Conservation (phyloP, 2,888 invertebrate genomes). For the Agriopis marginaria region DNA sequence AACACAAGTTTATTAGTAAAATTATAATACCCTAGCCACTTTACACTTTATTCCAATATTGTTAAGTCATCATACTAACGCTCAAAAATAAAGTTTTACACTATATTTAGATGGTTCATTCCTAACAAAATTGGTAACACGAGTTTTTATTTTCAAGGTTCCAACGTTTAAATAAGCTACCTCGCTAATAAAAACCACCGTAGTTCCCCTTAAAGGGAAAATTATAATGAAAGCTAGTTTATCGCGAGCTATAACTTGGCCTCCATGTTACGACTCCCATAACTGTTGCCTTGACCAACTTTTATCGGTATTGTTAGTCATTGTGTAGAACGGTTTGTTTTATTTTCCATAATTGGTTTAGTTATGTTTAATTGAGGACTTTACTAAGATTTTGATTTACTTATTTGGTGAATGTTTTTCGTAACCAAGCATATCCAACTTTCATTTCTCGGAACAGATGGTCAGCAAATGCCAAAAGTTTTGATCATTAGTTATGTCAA, state of each 20-base stretch:
- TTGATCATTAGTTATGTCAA: no score
- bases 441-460: no score
- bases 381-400: background rate
- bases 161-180: background rate
- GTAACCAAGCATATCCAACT: no score
- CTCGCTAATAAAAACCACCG: conserved; percentile 20
- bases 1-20: no score
- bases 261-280: conserved; percentile 49
- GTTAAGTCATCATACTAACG: no score
- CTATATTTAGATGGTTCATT: no score
- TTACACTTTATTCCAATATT: no score
- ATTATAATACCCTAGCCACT: no score
- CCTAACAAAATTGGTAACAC: no score
- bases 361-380: background rate
- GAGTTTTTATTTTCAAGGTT: background rate
- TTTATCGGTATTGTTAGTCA: conserved; percentile 36
- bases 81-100: no score
- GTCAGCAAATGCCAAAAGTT: no score
- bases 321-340: conserved; percentile 9
- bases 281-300: conserved; percentile 58
- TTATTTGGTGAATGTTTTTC: no score
- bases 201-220: conserved; percentile 34
- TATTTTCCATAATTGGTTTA: conserved; percentile 6
- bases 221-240: conserved; percentile 33
- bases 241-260: conserved; percentile 48